Percentiles rank a stretch among this genome's conserved stretches.
phyloP scores from a whole-genome alignment of 2,113 vertebrate genomes.

The Crotalus helleri region DNA sequence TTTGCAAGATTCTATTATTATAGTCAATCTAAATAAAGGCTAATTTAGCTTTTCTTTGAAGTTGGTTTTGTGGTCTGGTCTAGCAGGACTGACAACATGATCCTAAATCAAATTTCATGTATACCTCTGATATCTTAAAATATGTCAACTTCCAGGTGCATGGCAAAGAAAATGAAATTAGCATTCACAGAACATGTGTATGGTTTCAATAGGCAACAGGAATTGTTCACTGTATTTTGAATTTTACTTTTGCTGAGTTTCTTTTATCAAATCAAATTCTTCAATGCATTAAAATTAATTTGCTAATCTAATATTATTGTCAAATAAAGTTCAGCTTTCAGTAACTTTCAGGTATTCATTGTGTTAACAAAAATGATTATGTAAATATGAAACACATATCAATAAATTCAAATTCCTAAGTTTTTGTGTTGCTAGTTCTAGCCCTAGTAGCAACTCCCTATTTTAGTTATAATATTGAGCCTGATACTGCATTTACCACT shows the following conservation, averaged over 20 bases:
- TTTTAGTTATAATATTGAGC: neutral
- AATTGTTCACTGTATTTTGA: neutral
- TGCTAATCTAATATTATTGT: neutral
- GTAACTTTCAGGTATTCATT: neutral
- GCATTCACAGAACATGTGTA: neutral
- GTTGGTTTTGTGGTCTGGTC: neutral
- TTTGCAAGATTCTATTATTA: neutral
- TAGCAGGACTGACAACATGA: neutral
- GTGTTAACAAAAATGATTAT: neutral
- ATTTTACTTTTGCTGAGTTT: constrained; percentile 10
- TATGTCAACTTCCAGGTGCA: constrained; percentile 8
- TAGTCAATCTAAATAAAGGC: neutral
- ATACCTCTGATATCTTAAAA: neutral
- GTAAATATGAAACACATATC: neutral
- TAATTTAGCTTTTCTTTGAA: neutral
- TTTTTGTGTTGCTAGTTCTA: neutral
- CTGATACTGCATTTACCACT: neutral
- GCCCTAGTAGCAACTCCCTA: neutral
- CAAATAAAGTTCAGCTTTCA: neutral
- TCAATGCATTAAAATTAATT: neutral
- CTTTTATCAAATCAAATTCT: neutral
- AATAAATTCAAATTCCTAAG: neutral
- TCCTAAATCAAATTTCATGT: constrained; percentile 32
- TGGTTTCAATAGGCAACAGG: constrained; percentile 6
- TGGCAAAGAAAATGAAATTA: constrained; percentile 32